Base-by-base conservation (phyloP, 2,797 vertebrate genomes). In the Sciurus carolinensis region DNA sequence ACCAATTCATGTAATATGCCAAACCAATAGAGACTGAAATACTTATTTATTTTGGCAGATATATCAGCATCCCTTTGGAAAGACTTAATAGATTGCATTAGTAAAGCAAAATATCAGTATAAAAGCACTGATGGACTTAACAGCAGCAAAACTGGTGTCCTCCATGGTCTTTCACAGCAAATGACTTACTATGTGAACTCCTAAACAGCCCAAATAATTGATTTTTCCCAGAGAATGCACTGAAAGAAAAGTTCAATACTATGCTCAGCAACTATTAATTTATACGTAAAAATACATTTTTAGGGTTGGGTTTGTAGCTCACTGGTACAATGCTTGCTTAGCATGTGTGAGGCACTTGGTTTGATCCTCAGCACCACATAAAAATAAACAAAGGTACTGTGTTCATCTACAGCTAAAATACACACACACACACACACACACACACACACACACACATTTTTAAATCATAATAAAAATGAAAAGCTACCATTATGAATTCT, bases 21-120 rank as follows among this genome's bases (percentile, higher is more conserved):
- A 64, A 93, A 95, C 90, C 67, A 81, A 81, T 87, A 92, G 81
- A 81, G 54, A 77, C 69, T 26, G 28, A 87, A 92, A 87, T 77
- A 89, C 47, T 59, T 15, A 62, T 75, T 85, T 95, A 87, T 59
- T 95, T 83, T 59, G 71, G 33, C 44, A 92, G 62, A 39, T 54
- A 20, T 54, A 39, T 39, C 7, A 75, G 17, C 18, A 73, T 47
- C 20, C 54, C 47, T 94, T 93, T 71, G 83, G 50, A 83, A 95
- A 94, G 50, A 77, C 57, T 82, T 76, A 85, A 3, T 54, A 36
- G 77, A 13, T 28, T 87, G 20, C n/a, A 81, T 28, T 33, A 90
- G 73, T 28, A 93, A 87, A 24, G 24, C 54, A 57, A 57, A 54
- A 18, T 3, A 54, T 18, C 52, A 54, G 50, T 52, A 52, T 13